Evolutionary conservation across 2,888 invertebrate species (phyloP).

Genomic region (Diloba caeruleocephala): DNA sequence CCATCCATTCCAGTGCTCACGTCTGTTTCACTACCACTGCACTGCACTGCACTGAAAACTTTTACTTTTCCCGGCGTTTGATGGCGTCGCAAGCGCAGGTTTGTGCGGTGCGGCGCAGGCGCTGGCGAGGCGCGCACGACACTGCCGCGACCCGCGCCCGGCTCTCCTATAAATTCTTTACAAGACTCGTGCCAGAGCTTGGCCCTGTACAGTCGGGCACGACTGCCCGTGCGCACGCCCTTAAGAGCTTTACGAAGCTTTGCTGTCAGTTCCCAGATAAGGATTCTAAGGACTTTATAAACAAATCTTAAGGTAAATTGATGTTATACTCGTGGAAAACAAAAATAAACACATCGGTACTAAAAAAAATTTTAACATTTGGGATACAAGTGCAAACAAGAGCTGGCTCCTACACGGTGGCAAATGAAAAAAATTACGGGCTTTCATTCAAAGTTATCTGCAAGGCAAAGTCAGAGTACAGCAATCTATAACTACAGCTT

Average conservation of each 20-base stretch:
- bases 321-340: too few relatives aligned
- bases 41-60: constrained; percentile 73
- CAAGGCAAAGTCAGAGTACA: too few relatives aligned
- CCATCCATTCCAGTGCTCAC: constrained; percentile 77
- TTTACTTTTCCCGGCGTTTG: constrained; percentile 69
- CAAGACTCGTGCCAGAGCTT: constrained; percentile 83
- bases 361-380: too few relatives aligned
- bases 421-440: too few relatives aligned
- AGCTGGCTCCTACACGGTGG: too few relatives aligned
- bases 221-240: constrained; percentile 61
- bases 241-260: constrained; percentile 49
- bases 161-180: constrained; percentile 86
- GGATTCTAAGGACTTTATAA: not conserved
- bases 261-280: constrained; percentile 2
- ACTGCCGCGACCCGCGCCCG: constrained; percentile 75
- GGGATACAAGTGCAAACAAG: too few relatives aligned
- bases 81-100: constrained; percentile 36
- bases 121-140: constrained; percentile 60
- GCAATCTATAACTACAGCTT: too few relatives aligned
- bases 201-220: constrained; percentile 82
- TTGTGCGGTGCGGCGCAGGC: constrained; percentile 52
- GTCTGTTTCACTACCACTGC: constrained; percentile 68
- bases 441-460: too few relatives aligned
- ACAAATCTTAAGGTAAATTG: too few relatives aligned
- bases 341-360: too few relatives aligned